Percentiles rank a stretch among this genome's conserved stretches.
Conservation (phyloP, 2,888 invertebrate species). For the Conops quadrifasciatus region DNA sequence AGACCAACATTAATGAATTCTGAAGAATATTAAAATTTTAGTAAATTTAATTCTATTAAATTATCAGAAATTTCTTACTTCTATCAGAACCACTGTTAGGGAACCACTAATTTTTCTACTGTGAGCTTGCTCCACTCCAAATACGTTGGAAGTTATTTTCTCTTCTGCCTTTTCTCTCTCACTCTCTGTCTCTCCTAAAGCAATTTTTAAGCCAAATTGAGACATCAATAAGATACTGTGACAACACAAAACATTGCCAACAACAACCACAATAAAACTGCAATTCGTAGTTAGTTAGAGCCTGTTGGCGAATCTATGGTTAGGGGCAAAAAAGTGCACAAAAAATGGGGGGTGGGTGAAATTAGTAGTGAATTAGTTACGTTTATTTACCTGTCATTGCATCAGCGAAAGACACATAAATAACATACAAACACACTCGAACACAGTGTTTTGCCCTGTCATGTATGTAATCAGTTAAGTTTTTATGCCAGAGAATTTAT, state of each 20-base stretch:
- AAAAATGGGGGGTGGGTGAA: constrained; percentile 2
- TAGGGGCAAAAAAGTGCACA: background rate
- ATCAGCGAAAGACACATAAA: constrained; percentile 17
- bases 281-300: constrained; percentile 18
- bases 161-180: too few species aligned
- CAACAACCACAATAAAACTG: background rate
- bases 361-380: constrained; percentile 39
- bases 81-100: too few species aligned
- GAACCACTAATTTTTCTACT: too few species aligned
- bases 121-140: too few species aligned
- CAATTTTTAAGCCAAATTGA: constrained; percentile 1
- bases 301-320: background rate
- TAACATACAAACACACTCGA: constrained; percentile 12
- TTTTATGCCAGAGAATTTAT: constrained; percentile 50
- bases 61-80: too few species aligned
- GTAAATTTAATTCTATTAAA: too few species aligned
- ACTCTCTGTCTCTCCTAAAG: too few species aligned
- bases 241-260: background rate
- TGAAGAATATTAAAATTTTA: too few species aligned
- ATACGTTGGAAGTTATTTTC: too few species aligned
- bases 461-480: constrained; percentile 55
- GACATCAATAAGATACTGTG: background rate
- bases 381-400: constrained; percentile 56
- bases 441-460: constrained; percentile 38
- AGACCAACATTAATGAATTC: too few species aligned